These are phyloP conservation scores for Propithecus coquereli DNA, from an alignment of 2,113 vertebrate genomes.

Conservation along the genomic window DNA sequence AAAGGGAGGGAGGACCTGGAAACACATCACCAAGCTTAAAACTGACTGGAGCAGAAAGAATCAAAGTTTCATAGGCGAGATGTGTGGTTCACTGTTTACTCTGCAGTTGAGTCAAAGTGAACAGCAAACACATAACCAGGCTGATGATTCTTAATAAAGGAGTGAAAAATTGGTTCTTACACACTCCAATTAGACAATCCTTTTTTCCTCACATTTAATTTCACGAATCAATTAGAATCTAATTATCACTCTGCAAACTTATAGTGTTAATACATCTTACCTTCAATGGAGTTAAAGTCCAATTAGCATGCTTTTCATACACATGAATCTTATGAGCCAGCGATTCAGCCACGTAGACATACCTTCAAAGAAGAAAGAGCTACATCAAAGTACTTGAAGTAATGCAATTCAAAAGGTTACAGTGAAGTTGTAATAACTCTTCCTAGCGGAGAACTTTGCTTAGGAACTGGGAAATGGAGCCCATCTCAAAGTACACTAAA, in stretches of 20 bases:
- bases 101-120: neutral
- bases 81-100: neutral
- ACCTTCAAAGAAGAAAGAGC: conserved; percentile 82
- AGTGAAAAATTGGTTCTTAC: conserved; percentile 48
- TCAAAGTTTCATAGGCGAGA: neutral
- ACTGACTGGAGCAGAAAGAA: neutral
- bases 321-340: conserved; percentile 85
- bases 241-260: conserved; percentile 68
- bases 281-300: conserved; percentile 88
- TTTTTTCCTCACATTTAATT: conserved; percentile 58
- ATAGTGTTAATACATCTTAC: conserved; percentile 80
- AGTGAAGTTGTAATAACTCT: neutral
- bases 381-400: conserved; percentile 22
- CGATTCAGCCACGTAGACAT: conserved; percentile 88
- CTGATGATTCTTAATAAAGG: neutral
- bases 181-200: conserved; percentile 40
- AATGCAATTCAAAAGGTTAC: neutral
- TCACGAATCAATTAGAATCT: conserved; percentile 70
- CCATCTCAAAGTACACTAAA: neutral
- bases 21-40: neutral
- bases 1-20: neutral
- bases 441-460: neutral
- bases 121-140: neutral
- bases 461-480: neutral
- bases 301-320: conserved; percentile 88